Percentiles rank a stretch among this genome's conserved stretches.
Conservation (phyloP, 2,113 vertebrate species). For the Pogona vitticeps region DNA sequence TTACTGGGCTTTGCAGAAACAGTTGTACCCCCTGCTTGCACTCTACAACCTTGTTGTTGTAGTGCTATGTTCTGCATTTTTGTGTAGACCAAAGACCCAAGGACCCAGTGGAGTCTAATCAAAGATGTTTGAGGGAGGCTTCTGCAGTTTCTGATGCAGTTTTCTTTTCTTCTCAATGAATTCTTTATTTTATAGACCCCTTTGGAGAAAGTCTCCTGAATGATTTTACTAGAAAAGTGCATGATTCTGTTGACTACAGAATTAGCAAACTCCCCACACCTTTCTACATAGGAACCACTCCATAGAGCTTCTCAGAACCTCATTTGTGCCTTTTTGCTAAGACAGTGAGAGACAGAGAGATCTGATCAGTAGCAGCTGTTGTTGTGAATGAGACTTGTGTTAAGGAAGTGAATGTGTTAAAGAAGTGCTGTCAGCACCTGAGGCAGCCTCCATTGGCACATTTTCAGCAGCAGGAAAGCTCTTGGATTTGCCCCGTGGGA, state of each 20-base stretch:
- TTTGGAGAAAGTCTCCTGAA: slow-evolving; percentile 32
- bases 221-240: rapidly evolving
- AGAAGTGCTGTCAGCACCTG: slow-evolving; percentile 67
- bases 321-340: slow-evolving; percentile 62
- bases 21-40: neutral
- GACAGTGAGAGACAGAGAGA: slow-evolving; percentile 29
- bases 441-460: slow-evolving; percentile 62
- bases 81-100: too few species aligned
- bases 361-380: slow-evolving; percentile 61
- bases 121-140: slow-evolving; percentile 32
- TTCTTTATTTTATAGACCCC: slow-evolving; percentile 17
- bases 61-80: too few species aligned
- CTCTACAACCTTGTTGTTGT: neutral
- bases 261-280: slow-evolving; percentile 20
- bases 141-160: neutral
- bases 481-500: slow-evolving; percentile 56
- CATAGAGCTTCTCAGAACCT: slow-evolving; percentile 40
- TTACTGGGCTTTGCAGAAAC: neutral
- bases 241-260: slow-evolving; percentile 9
- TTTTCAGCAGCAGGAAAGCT: slow-evolving; percentile 59
- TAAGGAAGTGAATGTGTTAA: slow-evolving; percentile 63
- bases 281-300: slow-evolving; percentile 21
- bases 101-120: neutral
- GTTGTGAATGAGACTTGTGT: slow-evolving; percentile 62
- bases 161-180: slow-evolving; percentile 36